phyloP scores from a whole-genome alignment of 2,797 vertebrate species.

The Pseudochromis fuscus region DNA sequence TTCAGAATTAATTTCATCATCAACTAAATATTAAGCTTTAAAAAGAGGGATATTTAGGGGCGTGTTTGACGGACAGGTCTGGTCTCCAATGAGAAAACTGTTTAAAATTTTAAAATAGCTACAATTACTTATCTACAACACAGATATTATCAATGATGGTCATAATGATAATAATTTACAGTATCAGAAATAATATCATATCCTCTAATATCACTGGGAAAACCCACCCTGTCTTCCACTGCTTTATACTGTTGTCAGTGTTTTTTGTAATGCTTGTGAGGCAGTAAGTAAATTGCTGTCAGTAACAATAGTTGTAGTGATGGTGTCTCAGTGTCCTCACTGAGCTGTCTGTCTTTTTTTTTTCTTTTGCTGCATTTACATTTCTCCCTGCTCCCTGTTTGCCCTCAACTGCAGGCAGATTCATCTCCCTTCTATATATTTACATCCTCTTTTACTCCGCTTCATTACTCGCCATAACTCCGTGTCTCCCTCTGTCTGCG shows the following conservation, averaged over 20 bases:
- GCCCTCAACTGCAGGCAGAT: conserved; percentile 55
- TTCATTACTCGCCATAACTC: conserved; percentile 66
- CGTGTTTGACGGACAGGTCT: no score
- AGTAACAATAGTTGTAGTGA: conserved; percentile 19
- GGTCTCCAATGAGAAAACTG: no score
- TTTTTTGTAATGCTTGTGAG: conserved; percentile 7
- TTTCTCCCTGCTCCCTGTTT: conserved; percentile 53
- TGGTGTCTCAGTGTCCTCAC: conserved; percentile 15
- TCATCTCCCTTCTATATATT: conserved; percentile 59
- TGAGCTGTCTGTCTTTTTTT: conserved; percentile 25
- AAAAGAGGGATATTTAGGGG: no score
- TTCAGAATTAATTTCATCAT: no score
- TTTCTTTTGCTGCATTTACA: conserved; percentile 46
- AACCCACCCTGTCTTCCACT: not conserved
- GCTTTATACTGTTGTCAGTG: not conserved
- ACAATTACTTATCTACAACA: no score
- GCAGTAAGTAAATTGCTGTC: conserved; percentile 2
- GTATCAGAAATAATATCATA: no score
- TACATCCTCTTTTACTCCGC: conserved; percentile 64
- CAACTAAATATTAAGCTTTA: no score
- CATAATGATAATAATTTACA: no score
- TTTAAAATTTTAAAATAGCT: no score
- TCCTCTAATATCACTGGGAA: not conserved
- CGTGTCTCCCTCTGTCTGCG: conserved; percentile 13
- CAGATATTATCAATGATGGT: not conserved